These are phyloP conservation scores for Forbesichthys papilliferus DNA, from an alignment of 2,113 vertebrate genomes.

Conservation along the genomic window DNA sequence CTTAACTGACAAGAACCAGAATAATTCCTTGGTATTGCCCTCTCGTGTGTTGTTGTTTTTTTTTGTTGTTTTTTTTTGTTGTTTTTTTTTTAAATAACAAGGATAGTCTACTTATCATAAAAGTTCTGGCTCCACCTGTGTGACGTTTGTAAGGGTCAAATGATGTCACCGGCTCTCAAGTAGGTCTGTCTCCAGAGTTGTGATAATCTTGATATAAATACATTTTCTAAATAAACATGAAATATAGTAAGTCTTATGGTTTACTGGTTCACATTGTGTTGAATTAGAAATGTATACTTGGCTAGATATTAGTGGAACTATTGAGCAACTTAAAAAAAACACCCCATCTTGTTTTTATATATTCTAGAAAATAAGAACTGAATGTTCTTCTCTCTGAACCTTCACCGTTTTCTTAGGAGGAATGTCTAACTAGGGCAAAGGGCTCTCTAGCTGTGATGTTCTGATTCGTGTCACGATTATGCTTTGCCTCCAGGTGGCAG, in stretches of 20 bases:
- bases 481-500: constrained; percentile 60
- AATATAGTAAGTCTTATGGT: not conserved
- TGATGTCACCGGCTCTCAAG: not conserved
- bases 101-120: constrained; percentile 7
- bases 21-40: not conserved
- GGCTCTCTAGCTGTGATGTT: constrained; percentile 23
- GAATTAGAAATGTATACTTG: not conserved
- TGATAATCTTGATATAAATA: constrained; percentile 17
- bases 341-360: constrained; percentile 20
- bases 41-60: not conserved
- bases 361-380: constrained; percentile 19
- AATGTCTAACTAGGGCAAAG: constrained; percentile 52
- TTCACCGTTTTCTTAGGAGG: constrained; percentile 19
- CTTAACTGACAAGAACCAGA: not conserved
- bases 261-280: not conserved
- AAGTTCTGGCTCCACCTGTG: not conserved
- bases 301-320: constrained; percentile 5
- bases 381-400: constrained; percentile 33
- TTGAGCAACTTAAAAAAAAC: constrained; percentile 33
- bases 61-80: not conserved
- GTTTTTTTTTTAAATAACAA: not conserved
- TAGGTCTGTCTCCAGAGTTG: not conserved
- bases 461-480: not conserved
- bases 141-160: constrained; percentile 15
- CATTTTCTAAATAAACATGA: constrained; percentile 59